phyloP scores from a whole-genome alignment of 2,888 invertebrate genomes.

The Gerris lacustris region DNA sequence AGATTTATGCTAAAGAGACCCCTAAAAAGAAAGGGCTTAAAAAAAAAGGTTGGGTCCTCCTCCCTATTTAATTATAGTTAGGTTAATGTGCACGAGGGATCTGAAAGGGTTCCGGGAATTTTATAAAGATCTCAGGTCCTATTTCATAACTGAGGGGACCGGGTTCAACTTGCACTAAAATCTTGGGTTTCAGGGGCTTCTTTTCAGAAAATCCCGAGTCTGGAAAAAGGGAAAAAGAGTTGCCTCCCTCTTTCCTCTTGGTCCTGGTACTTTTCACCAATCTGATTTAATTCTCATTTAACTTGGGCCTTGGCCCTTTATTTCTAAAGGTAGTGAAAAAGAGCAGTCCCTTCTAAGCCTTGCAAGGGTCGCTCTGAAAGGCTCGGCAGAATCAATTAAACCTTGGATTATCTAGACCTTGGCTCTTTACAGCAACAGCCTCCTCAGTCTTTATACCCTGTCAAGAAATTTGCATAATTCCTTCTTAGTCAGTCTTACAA shows the following conservation, averaged over 20 bases:
- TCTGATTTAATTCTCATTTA: slow-evolving; percentile 5
- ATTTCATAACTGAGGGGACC: too few relatives aligned
- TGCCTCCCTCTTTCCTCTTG: too few relatives aligned
- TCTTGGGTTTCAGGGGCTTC: neutral
- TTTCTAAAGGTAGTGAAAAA: neutral
- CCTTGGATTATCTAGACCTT: slow-evolving; percentile 2
- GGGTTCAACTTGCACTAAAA: neutral
- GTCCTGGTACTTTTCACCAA: neutral
- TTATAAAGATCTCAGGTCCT: too few relatives aligned
- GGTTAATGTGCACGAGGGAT: neutral
- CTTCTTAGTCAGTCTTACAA: neutral
- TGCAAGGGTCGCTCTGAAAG: neutral
- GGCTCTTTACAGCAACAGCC: neutral
- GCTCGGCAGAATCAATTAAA: neutral
- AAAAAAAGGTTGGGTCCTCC: neutral
- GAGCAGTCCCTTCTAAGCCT: neutral
- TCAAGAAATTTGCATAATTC: neutral
- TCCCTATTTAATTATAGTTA: slow-evolving; percentile 3
- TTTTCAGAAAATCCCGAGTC: neutral
- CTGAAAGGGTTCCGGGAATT: neutral
- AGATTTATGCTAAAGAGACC: neutral
- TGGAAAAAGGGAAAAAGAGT: neutral
- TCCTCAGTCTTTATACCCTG: neutral
- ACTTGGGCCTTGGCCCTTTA: neutral
- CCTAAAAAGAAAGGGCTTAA: neutral